A percentile compares a stretch with the other conserved stretches of the same genome.
These are phyloP conservation scores for Bombus impatiens DNA, from an alignment of 1,140 invertebrate species.

Conservation along the genomic window DNA sequence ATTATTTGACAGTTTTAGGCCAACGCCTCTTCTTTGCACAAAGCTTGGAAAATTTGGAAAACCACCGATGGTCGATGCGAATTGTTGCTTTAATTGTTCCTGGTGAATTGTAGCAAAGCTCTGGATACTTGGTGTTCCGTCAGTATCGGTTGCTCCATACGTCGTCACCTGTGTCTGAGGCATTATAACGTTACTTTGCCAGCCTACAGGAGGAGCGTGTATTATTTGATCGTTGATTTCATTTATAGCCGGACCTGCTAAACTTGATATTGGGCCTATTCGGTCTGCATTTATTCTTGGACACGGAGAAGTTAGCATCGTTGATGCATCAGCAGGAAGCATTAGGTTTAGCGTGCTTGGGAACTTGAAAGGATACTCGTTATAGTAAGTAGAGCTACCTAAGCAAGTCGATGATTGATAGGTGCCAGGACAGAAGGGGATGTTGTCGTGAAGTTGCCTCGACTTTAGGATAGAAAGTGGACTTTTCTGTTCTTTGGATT, in stretches of 20 bases:
- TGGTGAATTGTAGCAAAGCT: background rate
- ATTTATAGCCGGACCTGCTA: conserved; percentile 14
- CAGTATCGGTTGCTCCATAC: background rate
- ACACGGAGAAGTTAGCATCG: conserved; percentile 57
- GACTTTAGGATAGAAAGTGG: conserved; percentile 24
- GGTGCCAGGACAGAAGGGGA: conserved; percentile 61
- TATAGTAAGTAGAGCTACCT: conserved; percentile 56
- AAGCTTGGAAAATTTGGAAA: conserved; percentile 5
- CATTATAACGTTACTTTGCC: conserved; percentile 59
- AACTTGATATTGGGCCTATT: conserved; percentile 33
- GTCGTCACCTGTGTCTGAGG: conserved; percentile 29
- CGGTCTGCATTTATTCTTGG: conserved; percentile 66
- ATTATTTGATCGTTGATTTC: conserved; percentile 35
- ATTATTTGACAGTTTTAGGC: background rate
- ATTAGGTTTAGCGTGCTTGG: conserved; percentile 63
- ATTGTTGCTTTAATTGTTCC: background rate
- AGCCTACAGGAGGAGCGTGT: conserved; percentile 57
- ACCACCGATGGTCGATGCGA: background rate
- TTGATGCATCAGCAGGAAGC: conserved; percentile 41
- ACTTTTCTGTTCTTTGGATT: conserved; percentile 30
- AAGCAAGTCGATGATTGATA: conserved; percentile 50
- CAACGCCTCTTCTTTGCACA: conserved; percentile 4
- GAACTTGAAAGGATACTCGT: conserved; percentile 74
- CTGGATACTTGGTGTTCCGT: background rate
- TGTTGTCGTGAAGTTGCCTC: conserved; percentile 61